phyloP scores from a whole-genome alignment of 2,888 invertebrate genomes.

The Drosophila falleni region DNA sequence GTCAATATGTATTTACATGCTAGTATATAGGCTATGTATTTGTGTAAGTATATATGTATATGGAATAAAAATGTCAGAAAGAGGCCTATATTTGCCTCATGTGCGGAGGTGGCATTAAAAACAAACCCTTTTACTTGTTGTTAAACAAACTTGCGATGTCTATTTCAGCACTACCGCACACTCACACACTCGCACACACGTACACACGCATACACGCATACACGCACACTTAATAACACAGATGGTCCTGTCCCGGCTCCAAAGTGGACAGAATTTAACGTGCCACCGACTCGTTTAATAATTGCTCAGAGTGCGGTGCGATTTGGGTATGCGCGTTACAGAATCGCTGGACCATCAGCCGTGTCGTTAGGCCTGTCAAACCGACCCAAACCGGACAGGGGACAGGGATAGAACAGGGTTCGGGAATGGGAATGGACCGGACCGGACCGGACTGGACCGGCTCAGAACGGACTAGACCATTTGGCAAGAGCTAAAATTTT shows the following conservation, averaged over 20 bases:
- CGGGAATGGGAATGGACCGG: slow-evolving; percentile 26
- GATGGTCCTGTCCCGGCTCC: slow-evolving; percentile 58
- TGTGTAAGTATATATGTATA: slow-evolving; percentile 35
- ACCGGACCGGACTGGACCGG: slow-evolving; percentile 37
- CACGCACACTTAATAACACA: slow-evolving; percentile 40
- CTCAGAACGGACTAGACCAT: slow-evolving; percentile 55
- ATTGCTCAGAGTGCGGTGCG: slow-evolving; percentile 79
- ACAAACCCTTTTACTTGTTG: slow-evolving; percentile 75
- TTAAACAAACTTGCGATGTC: slow-evolving; percentile 79
- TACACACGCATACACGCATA: slow-evolving; percentile 14
- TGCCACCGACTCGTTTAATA: slow-evolving; percentile 78
- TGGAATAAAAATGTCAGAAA: slow-evolving; percentile 37
- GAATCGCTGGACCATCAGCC: slow-evolving; percentile 70
- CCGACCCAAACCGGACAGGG: slow-evolving; percentile 58
- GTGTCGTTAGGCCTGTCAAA: slow-evolving; percentile 77
- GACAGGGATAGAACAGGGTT: slow-evolving; percentile 15
- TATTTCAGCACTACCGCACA: slow-evolving; percentile 58
- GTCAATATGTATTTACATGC: background rate
- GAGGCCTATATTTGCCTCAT: slow-evolving; percentile 46
- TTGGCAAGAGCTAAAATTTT: slow-evolving; percentile 69
- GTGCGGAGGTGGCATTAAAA: slow-evolving; percentile 61
- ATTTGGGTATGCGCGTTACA: slow-evolving; percentile 70
- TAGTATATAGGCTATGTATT: slow-evolving; percentile 18
- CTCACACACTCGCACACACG: slow-evolving; percentile 11
- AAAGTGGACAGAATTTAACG: slow-evolving; percentile 78